Conservation (phyloP, 2,113 vertebrate species). For the Grammomys surdaster region DNA sequence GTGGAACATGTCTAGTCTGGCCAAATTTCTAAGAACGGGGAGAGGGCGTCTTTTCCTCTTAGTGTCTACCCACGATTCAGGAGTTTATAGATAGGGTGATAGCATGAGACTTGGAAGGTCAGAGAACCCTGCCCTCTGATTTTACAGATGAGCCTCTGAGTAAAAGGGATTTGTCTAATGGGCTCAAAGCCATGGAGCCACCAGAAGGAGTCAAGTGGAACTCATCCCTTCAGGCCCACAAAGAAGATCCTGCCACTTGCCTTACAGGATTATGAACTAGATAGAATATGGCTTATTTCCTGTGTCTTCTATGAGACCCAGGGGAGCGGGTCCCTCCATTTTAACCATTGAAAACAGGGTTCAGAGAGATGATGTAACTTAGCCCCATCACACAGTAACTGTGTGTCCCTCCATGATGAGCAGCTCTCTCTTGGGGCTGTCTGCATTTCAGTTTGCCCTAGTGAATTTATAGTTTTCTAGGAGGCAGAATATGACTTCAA, state of each 20-base stretch:
- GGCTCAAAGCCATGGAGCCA: background rate
- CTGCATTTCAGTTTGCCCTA: background rate
- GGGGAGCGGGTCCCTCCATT: background rate
- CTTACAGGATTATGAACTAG: background rate
- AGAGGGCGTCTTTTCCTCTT: background rate
- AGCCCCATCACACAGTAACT: background rate
- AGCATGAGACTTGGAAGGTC: background rate
- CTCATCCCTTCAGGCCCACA: background rate
- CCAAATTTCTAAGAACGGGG: background rate
- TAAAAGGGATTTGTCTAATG: background rate
- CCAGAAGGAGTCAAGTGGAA: background rate
- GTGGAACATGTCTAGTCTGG: background rate
- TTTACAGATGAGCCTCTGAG: background rate
- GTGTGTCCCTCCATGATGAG: background rate
- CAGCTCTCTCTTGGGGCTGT: background rate
- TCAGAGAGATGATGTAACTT: background rate
- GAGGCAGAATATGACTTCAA: background rate
- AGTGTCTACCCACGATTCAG: background rate
- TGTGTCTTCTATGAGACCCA: background rate
- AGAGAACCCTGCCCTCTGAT: background rate
- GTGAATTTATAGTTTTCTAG: background rate
- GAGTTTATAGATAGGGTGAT: background rate
- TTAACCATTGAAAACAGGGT: background rate
- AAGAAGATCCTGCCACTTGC: background rate
- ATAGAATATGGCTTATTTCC: background rate